These are phyloP conservation scores for Ophioninae sp. DNA, from an alignment of 2,888 invertebrate genomes.

Conservation along the genomic window DNA sequence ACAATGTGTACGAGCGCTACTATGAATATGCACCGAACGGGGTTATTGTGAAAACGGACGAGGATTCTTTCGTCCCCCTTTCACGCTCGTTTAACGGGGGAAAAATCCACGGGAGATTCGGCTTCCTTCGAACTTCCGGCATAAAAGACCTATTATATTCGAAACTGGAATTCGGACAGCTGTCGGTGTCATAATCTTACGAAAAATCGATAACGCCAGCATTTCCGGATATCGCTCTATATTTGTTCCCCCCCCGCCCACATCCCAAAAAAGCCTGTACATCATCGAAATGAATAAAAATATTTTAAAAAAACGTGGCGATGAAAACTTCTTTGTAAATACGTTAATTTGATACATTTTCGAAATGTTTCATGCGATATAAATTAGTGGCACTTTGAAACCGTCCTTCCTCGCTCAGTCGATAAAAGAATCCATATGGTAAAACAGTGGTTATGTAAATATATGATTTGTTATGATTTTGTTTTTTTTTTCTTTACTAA, in stretches of 20 bases:
- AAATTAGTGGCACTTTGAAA: too few species aligned
- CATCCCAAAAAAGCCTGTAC: too few species aligned
- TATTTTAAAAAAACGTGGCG: too few species aligned
- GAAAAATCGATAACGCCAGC: neutral
- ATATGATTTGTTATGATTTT: too few species aligned
- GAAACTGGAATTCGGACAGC: slow-evolving; percentile 13
- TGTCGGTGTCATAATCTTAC: neutral
- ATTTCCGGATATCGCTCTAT: neutral
- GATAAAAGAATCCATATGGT: too few species aligned
- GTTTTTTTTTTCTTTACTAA: too few species aligned
- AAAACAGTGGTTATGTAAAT: too few species aligned
- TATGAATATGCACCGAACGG: slow-evolving; percentile 54
- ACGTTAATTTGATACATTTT: too few species aligned
- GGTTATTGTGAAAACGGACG: slow-evolving; percentile 29
- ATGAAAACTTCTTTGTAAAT: too few species aligned
- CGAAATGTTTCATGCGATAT: too few species aligned
- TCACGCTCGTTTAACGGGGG: slow-evolving; percentile 50
- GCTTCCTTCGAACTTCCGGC: slow-evolving; percentile 41
- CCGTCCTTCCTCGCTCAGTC: too few species aligned
- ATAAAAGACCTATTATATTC: slow-evolving; percentile 41
- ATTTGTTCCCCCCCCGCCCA: neutral
- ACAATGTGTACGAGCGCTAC: slow-evolving; percentile 45
- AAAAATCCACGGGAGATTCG: slow-evolving; percentile 47
- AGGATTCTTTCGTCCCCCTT: slow-evolving; percentile 17
- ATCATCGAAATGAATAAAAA: too few species aligned